phyloP scores from a whole-genome alignment of 2,113 vertebrate species.

The Geothlypis trichas region DNA sequence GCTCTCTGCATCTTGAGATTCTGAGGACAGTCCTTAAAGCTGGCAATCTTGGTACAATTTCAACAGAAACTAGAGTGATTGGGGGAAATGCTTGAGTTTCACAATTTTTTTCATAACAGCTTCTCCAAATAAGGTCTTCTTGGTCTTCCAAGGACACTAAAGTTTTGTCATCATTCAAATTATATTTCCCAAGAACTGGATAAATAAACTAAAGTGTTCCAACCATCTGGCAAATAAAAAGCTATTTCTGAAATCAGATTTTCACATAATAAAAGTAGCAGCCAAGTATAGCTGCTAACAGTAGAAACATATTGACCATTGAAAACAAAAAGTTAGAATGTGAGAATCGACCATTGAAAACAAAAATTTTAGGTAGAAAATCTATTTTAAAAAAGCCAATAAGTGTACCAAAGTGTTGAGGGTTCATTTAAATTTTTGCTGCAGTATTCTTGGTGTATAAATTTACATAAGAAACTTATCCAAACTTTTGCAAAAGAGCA shows the following conservation, averaged over 20 bases:
- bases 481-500: background rate
- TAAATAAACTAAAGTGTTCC: background rate
- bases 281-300: background rate
- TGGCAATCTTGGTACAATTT: background rate
- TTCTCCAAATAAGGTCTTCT: background rate
- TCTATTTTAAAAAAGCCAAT: background rate
- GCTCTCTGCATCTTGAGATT: background rate
- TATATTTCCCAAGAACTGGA: background rate
- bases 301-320: background rate
- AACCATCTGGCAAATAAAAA: background rate
- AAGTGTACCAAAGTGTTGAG: background rate
- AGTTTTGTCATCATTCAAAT: background rate
- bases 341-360: background rate
- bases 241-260: background rate
- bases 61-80: background rate
- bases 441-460: background rate
- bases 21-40: background rate
- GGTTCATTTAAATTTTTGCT: background rate
- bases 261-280: background rate
- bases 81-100: background rate
- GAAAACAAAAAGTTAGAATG: background rate
- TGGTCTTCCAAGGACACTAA: background rate
- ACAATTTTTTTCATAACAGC: background rate
- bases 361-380: background rate
- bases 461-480: background rate